A percentile compares a stretch with the other conserved stretches of the same genome.
phyloP scores from a whole-genome alignment of 1,140 invertebrate genomes.

The Orius insidiosus region DNA sequence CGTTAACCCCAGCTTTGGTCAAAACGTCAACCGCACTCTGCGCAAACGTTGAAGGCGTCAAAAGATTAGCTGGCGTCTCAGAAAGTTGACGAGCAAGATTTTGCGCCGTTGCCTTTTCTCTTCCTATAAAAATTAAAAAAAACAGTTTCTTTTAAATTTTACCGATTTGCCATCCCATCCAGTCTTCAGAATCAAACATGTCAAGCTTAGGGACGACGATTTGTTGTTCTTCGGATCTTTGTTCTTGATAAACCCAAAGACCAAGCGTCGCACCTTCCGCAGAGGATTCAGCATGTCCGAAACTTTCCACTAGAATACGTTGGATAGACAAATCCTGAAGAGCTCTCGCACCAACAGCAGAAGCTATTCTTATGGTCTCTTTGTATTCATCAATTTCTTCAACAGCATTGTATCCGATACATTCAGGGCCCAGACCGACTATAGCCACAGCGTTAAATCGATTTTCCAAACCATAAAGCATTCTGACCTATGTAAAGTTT shows the following conservation, averaged over 20 bases:
- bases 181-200: slow-evolving; percentile 23
- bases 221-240: slow-evolving; percentile 26
- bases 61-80: slow-evolving; percentile 43
- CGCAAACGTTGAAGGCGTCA: slow-evolving; percentile 43
- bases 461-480: slow-evolving; percentile 28
- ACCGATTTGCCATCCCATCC: slow-evolving; percentile 32
- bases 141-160: background rate
- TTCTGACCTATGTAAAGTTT: slow-evolving; percentile 21
- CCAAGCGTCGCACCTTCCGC: slow-evolving; percentile 32
- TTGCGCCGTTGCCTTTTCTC: slow-evolving; percentile 36
- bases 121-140: slow-evolving; percentile 24
- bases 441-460: slow-evolving; percentile 29
- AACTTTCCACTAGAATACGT: slow-evolving; percentile 31
- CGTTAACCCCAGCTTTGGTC: slow-evolving; percentile 29
- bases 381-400: slow-evolving; percentile 30
- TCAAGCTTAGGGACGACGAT: slow-evolving; percentile 21
- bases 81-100: slow-evolving; percentile 39
- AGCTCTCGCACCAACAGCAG: slow-evolving; percentile 27
- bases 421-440: slow-evolving; percentile 30
- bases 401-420: slow-evolving; percentile 25
- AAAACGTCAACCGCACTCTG: slow-evolving; percentile 29
- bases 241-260: slow-evolving; percentile 32
- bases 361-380: slow-evolving; percentile 30
- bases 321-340: slow-evolving; percentile 25
- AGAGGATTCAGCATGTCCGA: slow-evolving; percentile 32